These are phyloP conservation scores for Diplogasteroides magnus DNA, from an alignment of 1,140 invertebrate species.

Conservation along the genomic window DNA sequence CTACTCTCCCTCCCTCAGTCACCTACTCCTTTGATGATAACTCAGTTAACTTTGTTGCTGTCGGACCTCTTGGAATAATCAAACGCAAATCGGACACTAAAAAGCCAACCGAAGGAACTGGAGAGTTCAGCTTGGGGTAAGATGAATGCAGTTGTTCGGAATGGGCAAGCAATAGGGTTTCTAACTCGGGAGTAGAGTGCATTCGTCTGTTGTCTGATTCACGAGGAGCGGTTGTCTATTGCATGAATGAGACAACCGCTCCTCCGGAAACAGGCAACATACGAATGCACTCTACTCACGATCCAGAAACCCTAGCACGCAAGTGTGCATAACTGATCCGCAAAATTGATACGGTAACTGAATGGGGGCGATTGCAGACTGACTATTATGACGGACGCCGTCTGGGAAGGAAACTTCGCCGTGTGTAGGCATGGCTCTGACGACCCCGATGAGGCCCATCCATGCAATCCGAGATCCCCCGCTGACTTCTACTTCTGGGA, in stretches of 20 bases:
- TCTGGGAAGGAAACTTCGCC: conserved; percentile 19
- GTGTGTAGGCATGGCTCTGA: conserved; percentile 13
- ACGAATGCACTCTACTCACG: too few species aligned
- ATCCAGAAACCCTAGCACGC: too few species aligned
- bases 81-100: conserved; percentile 7
- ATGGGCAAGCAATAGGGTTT: too few species aligned
- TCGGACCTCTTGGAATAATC: conserved; percentile 20
- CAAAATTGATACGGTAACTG: not conserved
- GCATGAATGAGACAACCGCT: too few species aligned
- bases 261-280: too few species aligned
- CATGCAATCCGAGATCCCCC: conserved; percentile 16
- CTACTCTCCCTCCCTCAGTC: too few species aligned
- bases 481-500: conserved; percentile 32
- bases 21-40: too few species aligned
- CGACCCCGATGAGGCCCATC: conserved; percentile 9
- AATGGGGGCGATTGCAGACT: conserved; percentile 17
- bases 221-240: too few species aligned
- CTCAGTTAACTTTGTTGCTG: conserved; percentile 20
- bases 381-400: conserved; percentile 11
- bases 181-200: too few species aligned
- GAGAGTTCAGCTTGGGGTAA: conserved; percentile 32
- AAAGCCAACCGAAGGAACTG: conserved; percentile 35
- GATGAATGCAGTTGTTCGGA: too few species aligned
- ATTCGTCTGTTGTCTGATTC: too few species aligned
- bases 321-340: too few species aligned